Conservation (phyloP, 2,113 vertebrate species). For the Oreochromis tanganicae region DNA sequence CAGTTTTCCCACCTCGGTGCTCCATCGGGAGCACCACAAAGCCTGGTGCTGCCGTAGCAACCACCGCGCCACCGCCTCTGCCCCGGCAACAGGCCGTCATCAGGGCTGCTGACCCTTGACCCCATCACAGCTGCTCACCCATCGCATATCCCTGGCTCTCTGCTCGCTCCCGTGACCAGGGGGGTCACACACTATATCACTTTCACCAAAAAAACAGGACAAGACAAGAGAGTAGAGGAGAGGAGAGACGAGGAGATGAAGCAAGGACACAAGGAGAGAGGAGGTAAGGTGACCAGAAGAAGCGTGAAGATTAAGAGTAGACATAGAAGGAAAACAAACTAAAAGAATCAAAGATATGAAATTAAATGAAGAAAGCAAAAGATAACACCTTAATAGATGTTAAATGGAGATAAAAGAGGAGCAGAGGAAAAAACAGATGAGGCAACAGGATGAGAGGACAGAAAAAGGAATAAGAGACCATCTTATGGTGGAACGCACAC, state of each 20-base stretch:
- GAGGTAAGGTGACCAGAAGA: not conserved
- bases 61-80: constrained; percentile 33
- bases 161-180: constrained; percentile 38
- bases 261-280: not conserved
- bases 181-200: constrained; percentile 20
- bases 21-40: constrained; percentile 55
- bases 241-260: not conserved
- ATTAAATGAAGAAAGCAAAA: not conserved
- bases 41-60: constrained; percentile 36
- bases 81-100: constrained; percentile 56
- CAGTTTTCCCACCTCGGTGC: constrained; percentile 60
- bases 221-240: not conserved
- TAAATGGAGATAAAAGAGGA: not conserved
- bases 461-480: not conserved
- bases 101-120: constrained; percentile 57
- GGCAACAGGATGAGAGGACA: not conserved
- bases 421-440: not conserved
- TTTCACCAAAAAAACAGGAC: not conserved
- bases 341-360: not conserved
- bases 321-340: not conserved
- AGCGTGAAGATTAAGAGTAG: not conserved
- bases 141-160: constrained; percentile 33
- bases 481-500: not conserved
- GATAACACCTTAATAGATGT: not conserved
- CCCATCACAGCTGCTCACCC: constrained; percentile 66